Evolutionary conservation across 2,888 invertebrate genomes (phyloP), one percentile per base, ranked within the genome.

Genomic region (Lymantria monacha): DNA sequence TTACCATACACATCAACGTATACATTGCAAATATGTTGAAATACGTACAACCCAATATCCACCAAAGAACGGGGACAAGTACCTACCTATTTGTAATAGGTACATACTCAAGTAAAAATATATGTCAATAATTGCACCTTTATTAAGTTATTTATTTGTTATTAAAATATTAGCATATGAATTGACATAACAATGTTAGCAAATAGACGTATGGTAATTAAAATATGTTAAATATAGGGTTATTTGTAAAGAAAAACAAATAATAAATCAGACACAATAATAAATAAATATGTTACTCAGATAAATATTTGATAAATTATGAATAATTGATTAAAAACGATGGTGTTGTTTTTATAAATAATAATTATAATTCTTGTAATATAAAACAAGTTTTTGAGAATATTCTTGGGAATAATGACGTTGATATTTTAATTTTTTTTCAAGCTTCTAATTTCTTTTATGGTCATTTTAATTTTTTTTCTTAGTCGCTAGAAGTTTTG

Each of bases 161-260:
- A 41, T 46, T n/a, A 12, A 30, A 14, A 9, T 42, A 61, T 63
- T 62, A 52, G 46, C 56, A 59, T 63, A 59, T n/a, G 40, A 52
- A 63, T 50, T 52, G 60, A 59, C 52, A 53, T 51, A 38, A 52
- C 52, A 52, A 63, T 55, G 52, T 55, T 49, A 45, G 12, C 36
- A 48, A 30, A 48, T n/a, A 37, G 48, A 47, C 47, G 10, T 14
- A 38, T 38, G 12, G 11, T 38, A 38, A 38, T 47, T 47, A 42
- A 47, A 47, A 33, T 47, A 47, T 47, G 33, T 42, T 15, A 47
- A 47, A 42, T 31, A 33, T 50, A 37, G 13, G 31, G 31, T 59
- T 53, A 63, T 62, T 53, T 62, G 41, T 41, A 10, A 9, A 14
- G 7, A 41, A 41, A 41, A 41, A 41, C 15, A 41, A 40, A 41